A percentile compares a stretch with the other conserved stretches of the same genome.
Evolutionary conservation across 1,140 invertebrate species (phyloP).

Genomic region (Drosophila suzukii): DNA sequence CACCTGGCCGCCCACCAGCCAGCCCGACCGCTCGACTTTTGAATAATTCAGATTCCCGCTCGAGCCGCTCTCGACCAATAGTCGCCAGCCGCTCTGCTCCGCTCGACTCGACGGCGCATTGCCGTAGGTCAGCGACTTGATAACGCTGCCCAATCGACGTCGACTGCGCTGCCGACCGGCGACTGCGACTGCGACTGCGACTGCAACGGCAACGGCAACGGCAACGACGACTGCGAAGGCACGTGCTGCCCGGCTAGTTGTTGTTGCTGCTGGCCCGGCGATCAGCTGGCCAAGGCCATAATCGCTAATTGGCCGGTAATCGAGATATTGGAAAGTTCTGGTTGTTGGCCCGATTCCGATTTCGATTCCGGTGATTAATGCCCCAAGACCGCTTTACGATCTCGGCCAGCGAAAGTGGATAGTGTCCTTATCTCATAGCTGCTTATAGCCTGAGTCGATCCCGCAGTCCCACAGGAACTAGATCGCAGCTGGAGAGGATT

Average conservation of each 20-base stretch:
- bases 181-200: slow-evolving; percentile 22
- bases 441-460: no score
- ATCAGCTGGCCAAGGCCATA: slow-evolving; percentile 41
- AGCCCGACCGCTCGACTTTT: neutral
- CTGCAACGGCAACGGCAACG: no score
- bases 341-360: neutral
- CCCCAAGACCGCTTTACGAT: neutral
- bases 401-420: neutral
- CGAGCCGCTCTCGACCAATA: neutral
- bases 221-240: slow-evolving; percentile 33
- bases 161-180: neutral
- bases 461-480: neutral
- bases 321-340: slow-evolving; percentile 5
- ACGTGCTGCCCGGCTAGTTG: slow-evolving; percentile 21
- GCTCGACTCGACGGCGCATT: slow-evolving; percentile 21
- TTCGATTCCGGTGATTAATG: slow-evolving; percentile 3
- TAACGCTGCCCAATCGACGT: slow-evolving; percentile 27
- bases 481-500: slow-evolving; percentile 10
- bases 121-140: slow-evolving; percentile 76
- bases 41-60: slow-evolving; percentile 1
- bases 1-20: neutral
- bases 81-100: neutral
- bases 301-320: slow-evolving; percentile 9
- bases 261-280: slow-evolving; percentile 3
- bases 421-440: neutral